Evolutionary conservation across 2,888 invertebrate species (phyloP), one percentile per base, ranked within the genome.

Genomic region (Xestia c-nigrum): DNA sequence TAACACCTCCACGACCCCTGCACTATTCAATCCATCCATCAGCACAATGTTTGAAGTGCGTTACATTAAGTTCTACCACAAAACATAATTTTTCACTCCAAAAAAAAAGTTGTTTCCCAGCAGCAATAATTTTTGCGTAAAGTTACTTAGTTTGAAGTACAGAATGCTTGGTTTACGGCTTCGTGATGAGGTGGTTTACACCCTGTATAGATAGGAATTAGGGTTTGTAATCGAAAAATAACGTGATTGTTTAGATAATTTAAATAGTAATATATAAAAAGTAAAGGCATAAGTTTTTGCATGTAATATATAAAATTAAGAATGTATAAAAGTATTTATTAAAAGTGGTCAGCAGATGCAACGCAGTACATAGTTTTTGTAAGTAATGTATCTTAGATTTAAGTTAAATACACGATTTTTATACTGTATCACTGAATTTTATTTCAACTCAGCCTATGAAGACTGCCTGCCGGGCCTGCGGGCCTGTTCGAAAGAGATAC

Each of bases 331-430:
- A 52, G 24, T 81, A 78, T 76, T 74, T 68, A 81, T 74, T 77
- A 50, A 81, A 85, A 57, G 14, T 71, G 72, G 70, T 75, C 47
- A 61, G 38, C 31, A 59, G n/a, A 59, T 40, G 57, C 24, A 46
- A 65, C 38, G 59, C 38, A 84, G 86, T 81, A 78, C 73, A 73
- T 85, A 76, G 73, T 74, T 47, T 31, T 76, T 74, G 59, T 77
- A 76, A 76, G 46, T 52, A 64, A 50, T 81, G 64, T 79, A 77
- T 80, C 69, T n/a, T 80, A 86, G 77, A 72, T 80, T 0, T 83
- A 83, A 81, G 77, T 1, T 67, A 66, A 87, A 85, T 82, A 82
- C 80, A 87, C 9, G 38, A 82, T 79, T 86, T 86, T 86, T 86
- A 84, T 86, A 86, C 65, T 76, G 77, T 68, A 80, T 19, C 21